A percentile compares a stretch with the other conserved stretches of the same genome.
These are phyloP conservation scores for Actinopyga echinites DNA, from an alignment of 53 echinoderm and acorn worm species.

Conservation along the genomic window DNA sequence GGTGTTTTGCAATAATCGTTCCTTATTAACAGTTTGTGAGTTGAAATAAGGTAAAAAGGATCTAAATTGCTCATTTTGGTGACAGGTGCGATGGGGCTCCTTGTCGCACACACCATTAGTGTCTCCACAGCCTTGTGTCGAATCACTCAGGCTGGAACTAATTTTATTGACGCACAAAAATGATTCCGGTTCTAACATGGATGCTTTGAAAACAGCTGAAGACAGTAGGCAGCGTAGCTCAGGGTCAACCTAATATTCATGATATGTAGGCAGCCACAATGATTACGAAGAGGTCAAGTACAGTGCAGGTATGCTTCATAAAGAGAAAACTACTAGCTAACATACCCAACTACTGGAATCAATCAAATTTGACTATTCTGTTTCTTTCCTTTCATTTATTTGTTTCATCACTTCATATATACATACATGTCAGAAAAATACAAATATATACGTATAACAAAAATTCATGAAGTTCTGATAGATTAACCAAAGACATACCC, in stretches of 20 bases:
- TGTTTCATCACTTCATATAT: too few relatives aligned
- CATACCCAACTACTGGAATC: too few relatives aligned
- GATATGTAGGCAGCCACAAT: too few relatives aligned
- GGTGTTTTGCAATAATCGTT: constrained; percentile 2
- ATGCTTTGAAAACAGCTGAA: background rate
- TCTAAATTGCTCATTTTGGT: constrained; percentile 2
- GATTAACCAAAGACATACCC: too few relatives aligned
- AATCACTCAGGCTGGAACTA: background rate
- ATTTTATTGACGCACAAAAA: constrained; percentile 5
- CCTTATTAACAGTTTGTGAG: constrained; percentile 21
- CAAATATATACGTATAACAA: too few relatives aligned
- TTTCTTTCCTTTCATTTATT: too few relatives aligned
- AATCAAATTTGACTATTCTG: too few relatives aligned
- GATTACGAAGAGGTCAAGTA: too few relatives aligned
- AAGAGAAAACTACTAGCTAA: too few relatives aligned
- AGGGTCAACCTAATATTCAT: background rate
- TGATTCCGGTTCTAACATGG: background rate
- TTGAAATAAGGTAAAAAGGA: constrained; percentile 16
- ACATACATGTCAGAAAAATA: too few relatives aligned
- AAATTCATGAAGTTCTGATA: too few relatives aligned
- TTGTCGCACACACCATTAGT: background rate
- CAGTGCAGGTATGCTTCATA: too few relatives aligned
- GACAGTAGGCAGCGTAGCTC: background rate
- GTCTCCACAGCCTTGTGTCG: background rate
- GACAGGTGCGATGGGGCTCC: constrained; percentile 14